Conservation (phyloP, 2,888 invertebrate genomes). For the Trachelus tabidus region DNA sequence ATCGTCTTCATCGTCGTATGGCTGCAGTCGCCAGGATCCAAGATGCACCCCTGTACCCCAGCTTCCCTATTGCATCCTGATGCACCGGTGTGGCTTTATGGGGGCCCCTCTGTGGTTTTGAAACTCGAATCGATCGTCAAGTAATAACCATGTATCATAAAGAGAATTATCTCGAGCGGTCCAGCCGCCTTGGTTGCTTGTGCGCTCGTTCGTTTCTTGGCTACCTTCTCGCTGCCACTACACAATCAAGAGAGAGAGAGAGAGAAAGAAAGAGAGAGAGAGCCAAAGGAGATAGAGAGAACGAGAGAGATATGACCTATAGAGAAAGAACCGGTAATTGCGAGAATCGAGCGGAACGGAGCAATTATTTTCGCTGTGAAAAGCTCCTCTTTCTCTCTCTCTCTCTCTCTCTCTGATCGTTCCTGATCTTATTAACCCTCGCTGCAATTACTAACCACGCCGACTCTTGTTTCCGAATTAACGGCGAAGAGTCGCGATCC, state of each 20-base stretch:
- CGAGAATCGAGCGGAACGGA: conserved; percentile 33
- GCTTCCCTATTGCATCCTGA: no score
- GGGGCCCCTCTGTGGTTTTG: conserved; percentile 21
- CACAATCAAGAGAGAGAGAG: no score
- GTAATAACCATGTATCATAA: conserved; percentile 38
- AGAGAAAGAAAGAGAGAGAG: no score
- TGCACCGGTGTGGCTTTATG: no score
- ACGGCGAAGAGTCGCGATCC: no score
- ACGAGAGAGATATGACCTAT: background rate
- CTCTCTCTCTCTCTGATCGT: background rate
- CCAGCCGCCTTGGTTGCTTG: no score
- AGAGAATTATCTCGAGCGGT: conserved; percentile 29
- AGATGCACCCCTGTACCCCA: no score
- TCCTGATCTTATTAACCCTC: background rate
- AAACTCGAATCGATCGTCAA: conserved; percentile 27
- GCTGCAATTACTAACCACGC: no score
- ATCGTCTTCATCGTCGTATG: conserved; percentile 16
- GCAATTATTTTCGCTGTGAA: conserved; percentile 32
- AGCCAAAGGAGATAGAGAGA: no score
- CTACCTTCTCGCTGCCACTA: conserved; percentile 11
- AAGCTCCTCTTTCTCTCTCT: conserved; percentile 7
- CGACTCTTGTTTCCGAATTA: no score
- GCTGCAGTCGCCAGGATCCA: conserved; percentile 13
- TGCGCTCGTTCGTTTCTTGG: background rate
- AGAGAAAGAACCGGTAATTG: conserved; percentile 24